Conservation (phyloP, 1,140 invertebrate genomes). For the Acromyrmex echinatior region DNA sequence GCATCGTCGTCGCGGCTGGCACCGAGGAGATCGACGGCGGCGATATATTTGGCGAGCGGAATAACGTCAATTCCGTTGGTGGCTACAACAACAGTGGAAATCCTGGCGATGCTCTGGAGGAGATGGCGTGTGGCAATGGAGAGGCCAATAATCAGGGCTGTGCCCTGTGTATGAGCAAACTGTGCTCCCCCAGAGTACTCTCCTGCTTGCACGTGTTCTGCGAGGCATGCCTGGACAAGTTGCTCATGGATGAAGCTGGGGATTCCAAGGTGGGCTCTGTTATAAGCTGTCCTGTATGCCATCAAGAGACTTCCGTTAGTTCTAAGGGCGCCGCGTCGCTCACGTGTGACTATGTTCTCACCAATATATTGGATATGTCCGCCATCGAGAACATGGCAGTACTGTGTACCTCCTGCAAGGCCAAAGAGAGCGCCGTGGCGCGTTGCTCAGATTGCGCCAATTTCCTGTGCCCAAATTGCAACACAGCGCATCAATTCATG, state of each 20-base stretch:
- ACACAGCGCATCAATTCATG: constrained; percentile 97
- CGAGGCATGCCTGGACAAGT: constrained; percentile 94
- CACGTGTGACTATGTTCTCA: constrained; percentile 93
- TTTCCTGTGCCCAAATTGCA: constrained; percentile 96
- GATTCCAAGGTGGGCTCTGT: constrained; percentile 87
- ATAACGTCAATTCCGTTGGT: constrained; percentile 47
- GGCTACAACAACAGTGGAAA: constrained; percentile 63
- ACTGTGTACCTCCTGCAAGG: constrained; percentile 95
- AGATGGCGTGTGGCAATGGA: constrained; percentile 72
- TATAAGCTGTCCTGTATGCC: constrained; percentile 92
- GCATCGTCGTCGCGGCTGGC: constrained; percentile 41
- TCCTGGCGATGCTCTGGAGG: constrained; percentile 78
- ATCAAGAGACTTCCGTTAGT: constrained; percentile 93
- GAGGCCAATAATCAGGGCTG: constrained; percentile 80
- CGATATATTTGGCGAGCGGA: constrained; percentile 65
- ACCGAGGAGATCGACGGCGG: constrained; percentile 72
- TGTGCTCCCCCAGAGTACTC: constrained; percentile 93
- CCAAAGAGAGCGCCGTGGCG: constrained; percentile 95
- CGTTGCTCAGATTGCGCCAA: constrained; percentile 97
- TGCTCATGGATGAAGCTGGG: constrained; percentile 90
- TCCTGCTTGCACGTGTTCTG: constrained; percentile 98
- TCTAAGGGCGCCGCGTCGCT: constrained; percentile 91
- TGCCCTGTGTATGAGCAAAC: constrained; percentile 89
- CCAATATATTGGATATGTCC: constrained; percentile 94
- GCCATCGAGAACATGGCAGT: constrained; percentile 92